A percentile compares a stretch with the other conserved stretches of the same genome.
Evolutionary conservation across 2,113 vertebrate genomes (phyloP).

Genomic region (Myotis brandtii): DNA sequence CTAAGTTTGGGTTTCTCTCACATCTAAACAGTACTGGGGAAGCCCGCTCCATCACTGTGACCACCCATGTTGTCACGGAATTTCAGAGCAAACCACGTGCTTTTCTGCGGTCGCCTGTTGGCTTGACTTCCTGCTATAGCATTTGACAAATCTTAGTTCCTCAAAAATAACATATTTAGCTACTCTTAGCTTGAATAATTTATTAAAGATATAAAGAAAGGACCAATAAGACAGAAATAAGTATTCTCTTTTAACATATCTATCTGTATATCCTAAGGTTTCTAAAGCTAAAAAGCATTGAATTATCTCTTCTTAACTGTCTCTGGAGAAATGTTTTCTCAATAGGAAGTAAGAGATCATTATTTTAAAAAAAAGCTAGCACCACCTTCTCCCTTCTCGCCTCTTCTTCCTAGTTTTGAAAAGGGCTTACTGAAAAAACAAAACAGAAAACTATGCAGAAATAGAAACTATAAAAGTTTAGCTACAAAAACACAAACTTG

Average conservation of each 20-base stretch:
- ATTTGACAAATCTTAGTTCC: conserved; percentile 80
- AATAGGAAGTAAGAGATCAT: conserved; percentile 67
- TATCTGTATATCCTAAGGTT: not conserved
- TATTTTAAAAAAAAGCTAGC: conserved; percentile 42
- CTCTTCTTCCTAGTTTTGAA: conserved; percentile 44
- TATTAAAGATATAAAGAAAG: conserved; percentile 18
- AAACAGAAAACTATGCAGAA: conserved; percentile 6
- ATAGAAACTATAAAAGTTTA: conserved; percentile 27
- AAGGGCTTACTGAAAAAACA: not conserved
- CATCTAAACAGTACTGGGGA: not conserved
- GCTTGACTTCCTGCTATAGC: conserved; percentile 75
- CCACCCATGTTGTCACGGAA: conserved; percentile 50
- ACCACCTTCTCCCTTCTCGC: conserved; percentile 1
- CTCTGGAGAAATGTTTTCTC: conserved; percentile 45
- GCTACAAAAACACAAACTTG: conserved; percentile 36
- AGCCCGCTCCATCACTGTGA: not conserved
- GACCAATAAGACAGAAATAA: not conserved
- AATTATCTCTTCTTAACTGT: conserved; percentile 27
- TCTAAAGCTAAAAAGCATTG: conserved; percentile 3
- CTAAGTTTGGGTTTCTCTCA: not conserved
- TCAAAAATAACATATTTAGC: conserved; percentile 75
- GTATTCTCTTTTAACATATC: conserved; percentile 21
- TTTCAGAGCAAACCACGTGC: conserved; percentile 66
- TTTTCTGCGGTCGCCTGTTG: conserved; percentile 66
- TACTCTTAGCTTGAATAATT: not conserved